Conservation (phyloP, 2,113 vertebrate genomes). For the Prinia subflava region DNA sequence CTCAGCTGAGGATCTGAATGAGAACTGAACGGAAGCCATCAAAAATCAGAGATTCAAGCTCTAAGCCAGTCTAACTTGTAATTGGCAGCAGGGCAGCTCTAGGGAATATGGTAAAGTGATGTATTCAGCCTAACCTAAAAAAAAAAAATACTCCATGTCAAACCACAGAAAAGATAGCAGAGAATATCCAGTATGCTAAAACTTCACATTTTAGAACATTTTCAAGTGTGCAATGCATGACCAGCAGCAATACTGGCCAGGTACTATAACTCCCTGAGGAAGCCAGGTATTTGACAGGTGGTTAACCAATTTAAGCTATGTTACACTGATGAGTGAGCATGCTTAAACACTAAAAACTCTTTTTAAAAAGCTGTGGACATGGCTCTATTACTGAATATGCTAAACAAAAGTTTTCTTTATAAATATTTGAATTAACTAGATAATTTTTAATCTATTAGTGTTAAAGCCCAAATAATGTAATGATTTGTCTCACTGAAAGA, state of each 20-base stretch:
- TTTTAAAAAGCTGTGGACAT: background rate
- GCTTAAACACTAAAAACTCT: background rate
- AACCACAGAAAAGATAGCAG: background rate
- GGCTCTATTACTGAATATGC: background rate
- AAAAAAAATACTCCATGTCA: background rate
- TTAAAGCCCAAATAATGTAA: background rate
- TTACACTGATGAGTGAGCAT: background rate
- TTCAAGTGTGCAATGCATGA: background rate
- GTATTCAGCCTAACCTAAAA: background rate
- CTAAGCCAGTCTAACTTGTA: background rate
- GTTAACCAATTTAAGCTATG: background rate
- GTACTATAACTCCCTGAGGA: background rate
- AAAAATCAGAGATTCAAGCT: background rate
- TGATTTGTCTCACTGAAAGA: background rate
- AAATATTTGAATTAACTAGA: background rate
- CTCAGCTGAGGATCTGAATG: background rate
- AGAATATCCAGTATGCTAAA: background rate
- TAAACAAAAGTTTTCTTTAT: background rate
- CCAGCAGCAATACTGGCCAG: background rate
- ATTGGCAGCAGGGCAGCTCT: background rate
- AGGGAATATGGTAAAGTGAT: background rate
- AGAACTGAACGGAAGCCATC: background rate
- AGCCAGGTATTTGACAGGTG: background rate
- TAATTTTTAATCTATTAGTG: background rate
- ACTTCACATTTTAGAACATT: background rate